Base-by-base conservation (phyloP, 2,797 vertebrate genomes). In the Ctenosaura bakeri region DNA sequence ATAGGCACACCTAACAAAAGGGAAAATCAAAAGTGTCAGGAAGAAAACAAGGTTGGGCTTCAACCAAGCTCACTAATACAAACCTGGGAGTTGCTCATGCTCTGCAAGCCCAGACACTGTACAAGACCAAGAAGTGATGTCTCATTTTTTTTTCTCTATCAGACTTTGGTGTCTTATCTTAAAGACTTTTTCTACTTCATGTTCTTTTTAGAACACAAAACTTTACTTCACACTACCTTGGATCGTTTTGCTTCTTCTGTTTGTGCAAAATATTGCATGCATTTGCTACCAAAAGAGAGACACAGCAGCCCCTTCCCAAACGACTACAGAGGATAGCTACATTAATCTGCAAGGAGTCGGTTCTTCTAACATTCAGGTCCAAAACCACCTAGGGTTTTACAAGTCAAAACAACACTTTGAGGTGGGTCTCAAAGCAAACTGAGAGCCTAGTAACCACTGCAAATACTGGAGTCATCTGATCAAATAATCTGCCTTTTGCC, bases 1-100 rank as follows among this genome's bases (percentile, higher is more conserved):
- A 66, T 0, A 91, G 81, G 88, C 83, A 38, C 54, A 46, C 83
- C 83, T 62, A 71, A 74, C 0, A 1, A 94, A 90, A 42, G 12
- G 79, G 89, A 69, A 88, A 89, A 91, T 89, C 90, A 93, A 96
- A 95, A 93, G 93, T 90, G 95, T 83, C 89, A 79, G 94, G 90
- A 89, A 54, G 90, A 92, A 92, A 94, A 94, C 79, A 91, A 91
- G 92, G 94, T 91, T 91, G 95, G 92, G 91, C 93, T 83, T 95
- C 85, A 74, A 83, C 84, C n/a, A 86, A 94, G 85, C 87, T 82
- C 13, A 29, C 77, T 94, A 71, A 95, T 95, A 94, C 13, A 24
- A 93, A 82, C 38, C 66, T 86, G 92, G 90, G 90, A 85, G 86
- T 83, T 91, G 86, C 62, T 85, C 82, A 1, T 81, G 74, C 86